Percentiles rank a stretch among this genome's conserved stretches.
Conservation (phyloP, 2,113 vertebrate species). For the Amia ocellicauda region DNA sequence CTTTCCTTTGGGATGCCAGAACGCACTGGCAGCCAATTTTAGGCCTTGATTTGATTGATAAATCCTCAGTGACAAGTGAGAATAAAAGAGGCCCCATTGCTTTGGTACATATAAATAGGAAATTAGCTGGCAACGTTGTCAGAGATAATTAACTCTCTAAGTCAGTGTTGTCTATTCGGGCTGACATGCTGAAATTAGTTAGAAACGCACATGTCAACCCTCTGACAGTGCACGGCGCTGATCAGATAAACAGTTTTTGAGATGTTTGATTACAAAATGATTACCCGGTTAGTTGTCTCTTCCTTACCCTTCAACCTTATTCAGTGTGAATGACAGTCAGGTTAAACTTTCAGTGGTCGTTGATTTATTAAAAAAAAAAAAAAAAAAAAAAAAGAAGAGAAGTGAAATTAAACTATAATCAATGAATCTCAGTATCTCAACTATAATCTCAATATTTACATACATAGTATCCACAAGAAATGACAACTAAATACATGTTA, state of each 20-base stretch:
- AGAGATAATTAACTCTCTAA: slow-evolving; percentile 92
- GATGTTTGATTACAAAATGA: slow-evolving; percentile 89
- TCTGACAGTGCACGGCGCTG: slow-evolving; percentile 81
- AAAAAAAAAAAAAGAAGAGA: no score
- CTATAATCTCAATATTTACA: no score
- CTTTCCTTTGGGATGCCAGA: slow-evolving; percentile 62
- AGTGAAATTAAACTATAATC: no score
- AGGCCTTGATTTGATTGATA: slow-evolving; percentile 84
- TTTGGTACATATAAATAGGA: slow-evolving; percentile 87
- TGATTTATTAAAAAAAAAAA: not conserved
- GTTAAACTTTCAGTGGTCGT: slow-evolving; percentile 49
- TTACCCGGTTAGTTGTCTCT: slow-evolving; percentile 65
- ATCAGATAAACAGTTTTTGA: slow-evolving; percentile 92
- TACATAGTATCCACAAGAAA: no score
- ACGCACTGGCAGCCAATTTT: slow-evolving; percentile 71
- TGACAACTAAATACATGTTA: no score
- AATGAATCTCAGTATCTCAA: no score
- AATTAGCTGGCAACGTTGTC: slow-evolving; percentile 90
- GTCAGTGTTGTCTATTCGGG: slow-evolving; percentile 83
- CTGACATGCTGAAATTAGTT: slow-evolving; percentile 87
- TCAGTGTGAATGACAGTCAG: slow-evolving; percentile 56
- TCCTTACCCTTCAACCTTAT: slow-evolving; percentile 57
- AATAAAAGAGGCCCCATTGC: slow-evolving; percentile 73
- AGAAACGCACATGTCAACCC: slow-evolving; percentile 86
- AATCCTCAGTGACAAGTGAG: slow-evolving; percentile 78